Percentiles rank a stretch among this genome's conserved stretches.
phyloP scores from a whole-genome alignment of 2,888 invertebrate species.

The Phrixothrix hirtus region DNA sequence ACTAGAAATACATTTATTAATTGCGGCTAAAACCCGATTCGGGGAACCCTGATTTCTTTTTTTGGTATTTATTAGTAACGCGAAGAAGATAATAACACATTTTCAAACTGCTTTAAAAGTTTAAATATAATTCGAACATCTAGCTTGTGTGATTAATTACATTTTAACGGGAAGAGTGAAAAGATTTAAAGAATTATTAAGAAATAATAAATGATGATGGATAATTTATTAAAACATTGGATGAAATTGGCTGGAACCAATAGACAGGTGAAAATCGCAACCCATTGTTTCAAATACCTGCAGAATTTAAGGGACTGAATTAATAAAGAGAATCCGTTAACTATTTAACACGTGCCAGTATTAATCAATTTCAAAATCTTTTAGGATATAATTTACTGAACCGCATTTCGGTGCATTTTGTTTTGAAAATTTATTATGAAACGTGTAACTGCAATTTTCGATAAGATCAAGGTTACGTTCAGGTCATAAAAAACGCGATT shows the following conservation, averaged over 20 bases:
- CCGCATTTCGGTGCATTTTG: conserved; percentile 24
- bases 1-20: too few species aligned
- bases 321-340: conserved; percentile 25
- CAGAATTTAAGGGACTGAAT: conserved; percentile 15
- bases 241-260: conserved; percentile 24
- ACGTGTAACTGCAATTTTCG: conserved; percentile 31
- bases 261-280: conserved; percentile 42
- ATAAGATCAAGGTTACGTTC: conserved; percentile 28
- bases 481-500: conserved; percentile 21
- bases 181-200: too few species aligned
- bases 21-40: too few species aligned
- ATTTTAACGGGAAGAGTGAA: too few species aligned
- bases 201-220: too few species aligned
- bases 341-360: conserved; percentile 27
- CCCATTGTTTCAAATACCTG: conserved; percentile 31
- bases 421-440: conserved; percentile 29
- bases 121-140: too few species aligned
- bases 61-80: too few species aligned
- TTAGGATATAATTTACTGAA: conserved; percentile 20
- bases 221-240: not conserved
- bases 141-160: too few species aligned
- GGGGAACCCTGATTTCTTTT: too few species aligned
- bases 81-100: too few species aligned
- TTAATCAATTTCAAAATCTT: conserved; percentile 25
- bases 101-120: too few species aligned